Evolutionary conservation across 2,113 vertebrate genomes (phyloP), one percentile per base, ranked within the genome.

Genomic region (Zosterops borbonicus): DNA sequence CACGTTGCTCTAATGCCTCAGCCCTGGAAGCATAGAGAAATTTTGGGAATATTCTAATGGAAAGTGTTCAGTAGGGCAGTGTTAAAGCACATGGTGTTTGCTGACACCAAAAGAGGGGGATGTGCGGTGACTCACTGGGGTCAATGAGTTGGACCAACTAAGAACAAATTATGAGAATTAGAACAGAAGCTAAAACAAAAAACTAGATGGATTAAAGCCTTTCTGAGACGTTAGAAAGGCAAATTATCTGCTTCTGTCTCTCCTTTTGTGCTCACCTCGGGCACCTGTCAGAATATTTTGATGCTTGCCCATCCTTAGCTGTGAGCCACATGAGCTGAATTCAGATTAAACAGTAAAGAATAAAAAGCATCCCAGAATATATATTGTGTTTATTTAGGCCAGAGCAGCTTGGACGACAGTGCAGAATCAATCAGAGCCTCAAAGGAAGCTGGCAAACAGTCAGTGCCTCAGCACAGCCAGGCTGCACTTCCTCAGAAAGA

Each of bases 301-400:
- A 92, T 0, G 20, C 89, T 94, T 95, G 84, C 82, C 89, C 87
- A 92, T 96, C 87, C 94, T 87, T 14, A 96, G 52, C n/a, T 79
- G 74, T 7, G 46, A 73, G 74, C 73, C 76, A 24, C 76, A 14
- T 78, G 89, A 94, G 65, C 74, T 87, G 96, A 92, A 94, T 96
- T 94, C 91, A 89, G 67, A 95, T 84, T 31, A 70, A 96, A 92
- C 37, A 35, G 62, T 65, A 87, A 95, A 95, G 79, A 28, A 82
- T 10, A 46, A 92, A 92, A 20, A 20, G 18, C 24, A 76, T 89
- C 70, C 65, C 75, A 95, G 94, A 92, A 92, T 68, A 93, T 97
- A 96, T 84, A 94, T 84, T 68, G 90, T 97, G 84, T 96, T 97
- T 95, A 92, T 96, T 96, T 96, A 96, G 95, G 94, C 90, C 95